Evolutionary conservation across 2,113 vertebrate genomes (phyloP), one percentile per base, ranked within the genome.

Genomic region (Smithornis capensis): DNA sequence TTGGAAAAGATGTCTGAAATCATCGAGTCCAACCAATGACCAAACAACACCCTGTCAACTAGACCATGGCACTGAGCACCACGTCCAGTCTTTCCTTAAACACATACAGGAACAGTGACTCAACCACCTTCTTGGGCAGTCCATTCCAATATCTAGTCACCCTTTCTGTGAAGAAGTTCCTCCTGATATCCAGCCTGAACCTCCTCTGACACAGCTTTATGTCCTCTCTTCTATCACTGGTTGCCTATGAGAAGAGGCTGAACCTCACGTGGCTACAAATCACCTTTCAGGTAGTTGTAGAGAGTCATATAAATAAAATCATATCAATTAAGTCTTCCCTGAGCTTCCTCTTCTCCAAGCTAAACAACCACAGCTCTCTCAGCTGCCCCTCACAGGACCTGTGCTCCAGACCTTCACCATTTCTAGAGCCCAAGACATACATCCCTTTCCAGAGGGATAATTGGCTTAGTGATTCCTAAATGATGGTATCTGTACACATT

Each of bases 391-490:
- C 16, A 10, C 29, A 75, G 38, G 17, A 60, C 29, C 10, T 22
- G 10, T 40, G 38, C 55, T 60, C 53, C 45, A 60, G 16, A 29
- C 28, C 28, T 38, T 38, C 13, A 45, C 28, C 19, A 45, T 62
- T 82, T 55, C 70, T 68, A 40, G 14, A 89, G 38, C n/a, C 37
- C 65, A 4, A 35, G 27, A 11, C 35, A 0, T 7, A 0, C 25
- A 0, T 12, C 7, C 2, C 2, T 53, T 10, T 13, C 29, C 12
- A 9, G 28, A 33, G 27, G 28, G 12, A 1, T 5, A 8, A 37
- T 11, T 53, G 24, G 19, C 17, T 38, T 38, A 29, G 4, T 0
- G 0, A 3, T n/a, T 64, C 27, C 53, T n/a, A 10, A 44, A 3
- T 8, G 8, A 21, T 3, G 12, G 9, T 5, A 25, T 7, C 10